Evolutionary conservation across 2,113 vertebrate species (phyloP), one percentile per base, ranked within the genome.

Genomic region (Tragulus kanchil): DNA sequence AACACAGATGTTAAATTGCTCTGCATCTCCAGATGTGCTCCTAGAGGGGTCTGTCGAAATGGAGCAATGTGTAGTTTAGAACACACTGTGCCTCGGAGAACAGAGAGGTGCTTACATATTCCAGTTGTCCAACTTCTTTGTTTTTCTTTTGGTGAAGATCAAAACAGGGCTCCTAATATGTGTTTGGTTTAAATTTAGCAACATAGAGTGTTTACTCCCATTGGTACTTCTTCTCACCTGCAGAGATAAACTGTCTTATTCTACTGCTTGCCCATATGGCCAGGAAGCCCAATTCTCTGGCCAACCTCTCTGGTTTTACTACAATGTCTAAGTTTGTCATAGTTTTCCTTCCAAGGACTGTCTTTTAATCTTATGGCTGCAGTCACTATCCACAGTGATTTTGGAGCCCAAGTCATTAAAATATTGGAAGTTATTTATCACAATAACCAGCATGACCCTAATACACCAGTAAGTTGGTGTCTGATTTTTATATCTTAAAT

Each of bases 1-100:
- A 95, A 89, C 92, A 88, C 97, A 98, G 97, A 93, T 98, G 95
- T 97, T 98, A 97, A 97, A 97, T 58, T 90, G 81, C 87, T 93
- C 61, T 78, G 17, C 77, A 56, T 87, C 79, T 95, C 97, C 98
- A 97, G 97, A 97, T 97, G 96, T 98, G 93, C 48, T 85, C 89
- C 75, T 19, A 11, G 12, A 75, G 48, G 96, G 89, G 67, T 82
- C 94, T 25, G 4, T 81, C 9, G 75, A 93, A 97, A 97, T 92
- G 81, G 84, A 93, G 95, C 92, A 78, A 79, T 93, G 52, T 85
- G 86, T 95, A 94, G 86, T 94, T 93, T 59, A 10, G 86, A 85
- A 31, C 95, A 93, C 0, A 36, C 69, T 65, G 64, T 25, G 59
- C 25, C 92, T 90, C 52, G 4, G 90, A 94, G 97, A 90, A 90